phyloP scores from a whole-genome alignment of 2,888 invertebrate genomes.

The Copidosoma aretas region DNA sequence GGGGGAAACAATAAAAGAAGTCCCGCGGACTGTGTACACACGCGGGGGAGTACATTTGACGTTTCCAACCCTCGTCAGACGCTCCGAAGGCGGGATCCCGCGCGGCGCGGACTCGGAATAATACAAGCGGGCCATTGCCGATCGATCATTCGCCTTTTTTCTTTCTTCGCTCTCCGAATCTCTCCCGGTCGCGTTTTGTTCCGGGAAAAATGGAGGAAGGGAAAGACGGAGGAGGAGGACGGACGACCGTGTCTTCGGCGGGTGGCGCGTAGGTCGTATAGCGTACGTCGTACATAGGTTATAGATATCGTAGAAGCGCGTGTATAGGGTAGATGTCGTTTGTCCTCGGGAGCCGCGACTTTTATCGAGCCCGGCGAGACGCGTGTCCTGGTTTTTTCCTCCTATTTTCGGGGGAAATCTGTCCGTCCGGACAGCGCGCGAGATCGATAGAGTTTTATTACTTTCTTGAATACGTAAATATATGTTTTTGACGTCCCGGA shows the following conservation, averaged over 20 bases:
- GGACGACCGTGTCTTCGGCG: constrained; percentile 43
- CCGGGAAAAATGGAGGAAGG: background rate
- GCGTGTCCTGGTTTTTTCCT: constrained; percentile 4
- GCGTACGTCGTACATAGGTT: constrained; percentile 40
- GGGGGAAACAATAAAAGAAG: too few species aligned
- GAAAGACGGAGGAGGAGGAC: constrained; percentile 13
- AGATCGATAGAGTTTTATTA: background rate
- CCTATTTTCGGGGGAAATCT: background rate
- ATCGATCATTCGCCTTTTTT: constrained; percentile 11
- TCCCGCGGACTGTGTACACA: background rate
- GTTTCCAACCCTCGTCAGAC: constrained; percentile 22
- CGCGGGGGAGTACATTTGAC: constrained; percentile 10
- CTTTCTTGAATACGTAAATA: too few species aligned
- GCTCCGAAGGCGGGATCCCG: constrained; percentile 11
- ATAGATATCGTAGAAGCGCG: constrained; percentile 4
- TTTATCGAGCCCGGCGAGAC: constrained; percentile 20
- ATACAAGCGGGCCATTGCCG: constrained; percentile 26
- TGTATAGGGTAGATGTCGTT: constrained; percentile 45
- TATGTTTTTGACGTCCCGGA: too few species aligned
- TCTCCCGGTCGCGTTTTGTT: too few species aligned
- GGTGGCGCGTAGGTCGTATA: constrained; percentile 41
- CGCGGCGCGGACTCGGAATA: constrained; percentile 29
- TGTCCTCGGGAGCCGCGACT: constrained; percentile 24
- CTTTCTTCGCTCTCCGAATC: too few species aligned
- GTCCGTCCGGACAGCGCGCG: background rate